Evolutionary conservation across 1,140 invertebrate genomes (phyloP).

Genomic region (Drosophila watanabei): DNA sequence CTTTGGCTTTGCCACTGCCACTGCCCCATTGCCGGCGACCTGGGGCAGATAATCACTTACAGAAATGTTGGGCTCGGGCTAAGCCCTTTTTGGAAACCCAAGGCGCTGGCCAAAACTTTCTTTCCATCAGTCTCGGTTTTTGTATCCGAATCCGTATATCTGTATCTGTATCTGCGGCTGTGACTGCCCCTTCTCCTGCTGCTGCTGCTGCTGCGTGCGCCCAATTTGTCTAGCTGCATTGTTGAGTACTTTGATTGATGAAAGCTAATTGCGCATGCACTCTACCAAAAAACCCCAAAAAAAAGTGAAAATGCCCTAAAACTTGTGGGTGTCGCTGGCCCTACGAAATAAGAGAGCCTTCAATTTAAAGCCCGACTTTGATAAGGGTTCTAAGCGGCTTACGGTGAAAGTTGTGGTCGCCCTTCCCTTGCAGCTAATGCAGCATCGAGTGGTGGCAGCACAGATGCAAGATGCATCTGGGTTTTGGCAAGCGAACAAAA

Average conservation of each 20-base stretch:
- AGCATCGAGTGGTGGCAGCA: background rate
- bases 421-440: background rate
- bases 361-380: slow-evolving; percentile 59
- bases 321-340: slow-evolving; percentile 45
- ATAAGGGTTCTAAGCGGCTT: slow-evolving; percentile 78
- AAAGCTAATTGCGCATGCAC: slow-evolving; percentile 77
- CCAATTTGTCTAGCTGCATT: slow-evolving; percentile 62
- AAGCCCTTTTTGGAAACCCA: slow-evolving; percentile 71
- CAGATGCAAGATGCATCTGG: slow-evolving; percentile 27
- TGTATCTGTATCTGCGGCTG: slow-evolving; percentile 12
- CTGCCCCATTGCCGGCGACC: slow-evolving; percentile 32
- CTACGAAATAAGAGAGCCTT: slow-evolving; percentile 3
- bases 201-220: slow-evolving; percentile 27
- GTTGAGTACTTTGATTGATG: slow-evolving; percentile 78
- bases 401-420: slow-evolving; percentile 56
- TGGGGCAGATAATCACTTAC: slow-evolving; percentile 78
- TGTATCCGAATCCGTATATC: slow-evolving; percentile 25
- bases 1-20: background rate
- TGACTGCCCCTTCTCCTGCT: background rate
- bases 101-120: slow-evolving; percentile 63
- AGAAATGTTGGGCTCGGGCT: slow-evolving; percentile 59
- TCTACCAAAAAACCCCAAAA: slow-evolving; percentile 13
- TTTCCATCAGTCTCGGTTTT: slow-evolving; percentile 51
- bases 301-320: slow-evolving; percentile 51
- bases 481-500: slow-evolving; percentile 57